Base-by-base conservation (phyloP, 92 coral and sea anemone genomes). In the Parazoanthus darwini region DNA sequence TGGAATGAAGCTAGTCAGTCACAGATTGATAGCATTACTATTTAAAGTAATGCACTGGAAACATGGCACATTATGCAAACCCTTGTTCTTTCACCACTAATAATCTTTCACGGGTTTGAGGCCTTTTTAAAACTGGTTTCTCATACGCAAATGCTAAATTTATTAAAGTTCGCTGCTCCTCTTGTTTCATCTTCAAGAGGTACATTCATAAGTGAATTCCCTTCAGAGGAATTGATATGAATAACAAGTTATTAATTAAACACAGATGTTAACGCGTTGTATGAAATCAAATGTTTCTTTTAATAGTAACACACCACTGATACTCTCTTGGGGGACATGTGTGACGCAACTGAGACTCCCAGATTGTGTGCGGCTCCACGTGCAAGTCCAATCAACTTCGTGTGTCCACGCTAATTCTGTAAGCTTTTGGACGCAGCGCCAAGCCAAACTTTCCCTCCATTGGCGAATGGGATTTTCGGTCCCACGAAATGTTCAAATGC, bases 391-490 rank as follows among this genome's bases (percentile, higher is more conserved):
- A 73, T 77, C 63, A 25, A 54, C 51, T 48, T 48, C 54, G 8
- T 35, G 78, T 42, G 26, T 93, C 92, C 10, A 94, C 97, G 36
- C 72, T 91, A 18, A 97, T 94, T 77, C 89, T 83, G 73, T 91
- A 92, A 44, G 96, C 85, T 51, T 90, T 90, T 1, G 99, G 99
- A 35, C 99, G 96, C 78, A 97, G 92, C 23, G 94, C 91, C 39
- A 97, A 89, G 22, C 98, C 98, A 79, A 97, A 97, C 36, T 92
- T 93, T 68, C 94, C 98, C 59, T 94, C 94, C 18, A 92, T 91
- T 8, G 97, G 97, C 54, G 93, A 92, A 15, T 91, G 89, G 36
- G 94, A 94, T 80, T 94, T 91, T 42, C 93, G 88, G 65, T 80
- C 85, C 82, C 85, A 71, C 36, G 88, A 86, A 76, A 97, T 67